Conservation (phyloP, 2,113 vertebrate genomes). For the Butorides virescens region DNA sequence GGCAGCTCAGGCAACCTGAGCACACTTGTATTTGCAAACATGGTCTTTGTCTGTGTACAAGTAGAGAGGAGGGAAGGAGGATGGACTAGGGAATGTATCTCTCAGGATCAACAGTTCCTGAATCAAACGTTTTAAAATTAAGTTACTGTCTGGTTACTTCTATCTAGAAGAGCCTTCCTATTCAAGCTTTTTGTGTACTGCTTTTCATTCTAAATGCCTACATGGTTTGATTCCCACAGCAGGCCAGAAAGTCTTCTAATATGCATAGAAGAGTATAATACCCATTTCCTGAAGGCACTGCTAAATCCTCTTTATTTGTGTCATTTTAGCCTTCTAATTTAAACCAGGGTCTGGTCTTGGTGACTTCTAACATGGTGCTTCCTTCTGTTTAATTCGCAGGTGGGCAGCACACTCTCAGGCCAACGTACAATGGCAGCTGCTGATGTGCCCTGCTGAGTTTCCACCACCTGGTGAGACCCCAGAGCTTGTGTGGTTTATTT, state of each 20-base stretch:
- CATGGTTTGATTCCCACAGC: background rate
- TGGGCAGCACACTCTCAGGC: background rate
- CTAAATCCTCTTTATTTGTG: background rate
- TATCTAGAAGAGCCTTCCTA: background rate
- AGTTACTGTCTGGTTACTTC: background rate
- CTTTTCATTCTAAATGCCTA: background rate
- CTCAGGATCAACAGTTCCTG: background rate
- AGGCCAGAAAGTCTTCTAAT: background rate
- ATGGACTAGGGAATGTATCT: background rate
- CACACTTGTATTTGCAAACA: background rate
- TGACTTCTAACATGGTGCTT: background rate
- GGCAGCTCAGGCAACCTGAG: background rate
- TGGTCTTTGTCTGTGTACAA: background rate
- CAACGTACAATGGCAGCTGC: background rate
- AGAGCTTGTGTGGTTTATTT: background rate
- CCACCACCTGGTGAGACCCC: background rate
- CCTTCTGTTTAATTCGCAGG: background rate
- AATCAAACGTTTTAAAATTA: background rate
- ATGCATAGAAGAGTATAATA: background rate
- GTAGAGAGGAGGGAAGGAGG: background rate
- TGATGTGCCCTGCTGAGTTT: background rate
- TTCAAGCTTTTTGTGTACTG: background rate
- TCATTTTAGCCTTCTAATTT: background rate
- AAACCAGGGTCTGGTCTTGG: fast-evolving
- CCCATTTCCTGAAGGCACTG: background rate